These are phyloP conservation scores for Aradophagus sp. DNA, from an alignment of 1,140 invertebrate species.

Conservation along the genomic window DNA sequence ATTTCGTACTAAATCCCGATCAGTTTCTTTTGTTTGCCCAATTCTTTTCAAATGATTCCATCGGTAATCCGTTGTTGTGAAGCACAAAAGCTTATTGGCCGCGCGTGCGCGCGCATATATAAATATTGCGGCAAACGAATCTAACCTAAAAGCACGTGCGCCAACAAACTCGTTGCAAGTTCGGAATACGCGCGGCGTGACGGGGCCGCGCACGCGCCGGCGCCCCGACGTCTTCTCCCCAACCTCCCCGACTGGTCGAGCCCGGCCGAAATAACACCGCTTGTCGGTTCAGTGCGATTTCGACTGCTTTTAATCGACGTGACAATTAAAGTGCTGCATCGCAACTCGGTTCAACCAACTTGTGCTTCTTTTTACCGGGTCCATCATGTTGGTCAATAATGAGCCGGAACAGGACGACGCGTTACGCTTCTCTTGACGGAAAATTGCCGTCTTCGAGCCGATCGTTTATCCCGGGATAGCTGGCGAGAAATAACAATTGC, in stretches of 20 bases:
- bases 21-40: no score
- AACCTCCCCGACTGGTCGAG: not conserved
- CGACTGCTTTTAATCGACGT: slow-evolving; percentile 49
- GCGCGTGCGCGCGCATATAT: no score
- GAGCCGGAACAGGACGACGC: slow-evolving; percentile 25
- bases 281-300: slow-evolving; percentile 42
- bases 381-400: slow-evolving; percentile 30
- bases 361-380: not conserved
- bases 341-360: slow-evolving; percentile 13
- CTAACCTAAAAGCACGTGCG: no score
- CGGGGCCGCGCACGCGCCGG: slow-evolving; percentile 24
- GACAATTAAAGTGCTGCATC: slow-evolving; percentile 19
- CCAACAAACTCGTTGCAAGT: no score
- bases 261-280: slow-evolving; percentile 32
- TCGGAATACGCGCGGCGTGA: no score
- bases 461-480: slow-evolving; percentile 8
- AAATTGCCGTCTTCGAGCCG: slow-evolving; percentile 9
- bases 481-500: not conserved
- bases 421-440: slow-evolving; percentile 34
- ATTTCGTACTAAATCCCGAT: no score
- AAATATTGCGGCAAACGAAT: no score
- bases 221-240: no score
- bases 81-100: no score
- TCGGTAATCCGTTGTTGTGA: no score
- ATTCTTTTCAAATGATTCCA: no score